Evolutionary conservation across 2,797 vertebrate species (phyloP), one percentile per base, ranked within the genome.

Genomic region (Galago senegalensis): DNA sequence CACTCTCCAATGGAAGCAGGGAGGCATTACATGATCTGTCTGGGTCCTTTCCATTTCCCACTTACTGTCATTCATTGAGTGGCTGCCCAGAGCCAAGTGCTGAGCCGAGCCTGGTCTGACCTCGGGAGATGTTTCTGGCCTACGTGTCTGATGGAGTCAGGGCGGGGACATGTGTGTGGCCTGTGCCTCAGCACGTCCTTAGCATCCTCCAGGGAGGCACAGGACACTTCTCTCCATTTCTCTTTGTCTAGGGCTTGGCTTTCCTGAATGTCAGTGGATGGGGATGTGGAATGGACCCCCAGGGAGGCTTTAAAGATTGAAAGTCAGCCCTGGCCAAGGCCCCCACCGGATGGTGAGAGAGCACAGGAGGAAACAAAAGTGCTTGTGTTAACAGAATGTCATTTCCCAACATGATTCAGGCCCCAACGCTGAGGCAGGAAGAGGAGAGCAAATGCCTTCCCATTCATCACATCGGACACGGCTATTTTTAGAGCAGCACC

Each of bases 351-450:
- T 95, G 93, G 95, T 43, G 63, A 96, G 77, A 63, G 87, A 86
- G 72, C 94, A 82, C 20, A 72, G 96, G 90, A 97, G 97, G 97
- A 98, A 97, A 92, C 96, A 96, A 92, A 97, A 97, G 93, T 96
- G 97, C 98, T 97, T 97, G 94, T 98, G 95, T 98, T 98, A 97
- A 98, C 97, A 98, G 94, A 98, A 95, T 98, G 97, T 98, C 97
- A 98, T 87, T 97, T 97, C 93, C 96, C 97, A 96, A 91, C 96
- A 96, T 94, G 97, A 98, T 97, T 98, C 96, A 98, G 97, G 92
- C 87, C 73, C 89, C 29, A 0, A 73, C 3, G 53, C 96, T 63
- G 89, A 93, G 92, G 95, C 97, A 94, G 97, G 96, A 94, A 96
- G 86, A 97, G 79, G 89, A 91, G 96, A 96, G 93, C 94, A 91